phyloP scores from a whole-genome alignment of 2,888 invertebrate species.

The Zele albiditarsus region DNA sequence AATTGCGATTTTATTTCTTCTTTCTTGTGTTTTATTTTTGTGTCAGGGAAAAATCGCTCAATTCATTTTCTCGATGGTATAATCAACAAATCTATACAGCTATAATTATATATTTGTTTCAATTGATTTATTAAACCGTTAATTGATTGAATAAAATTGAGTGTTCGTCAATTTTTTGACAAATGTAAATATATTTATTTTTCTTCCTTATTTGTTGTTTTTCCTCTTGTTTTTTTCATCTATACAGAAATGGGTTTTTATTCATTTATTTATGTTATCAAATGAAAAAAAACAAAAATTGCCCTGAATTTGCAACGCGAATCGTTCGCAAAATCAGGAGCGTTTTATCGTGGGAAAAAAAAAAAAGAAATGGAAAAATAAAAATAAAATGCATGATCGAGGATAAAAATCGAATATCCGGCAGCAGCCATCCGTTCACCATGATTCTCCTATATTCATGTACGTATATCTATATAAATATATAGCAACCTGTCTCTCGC shows the following conservation, averaged over 20 bases:
- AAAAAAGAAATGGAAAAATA: not conserved
- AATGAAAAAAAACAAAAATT: not conserved
- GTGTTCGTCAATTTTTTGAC: not conserved
- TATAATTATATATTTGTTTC: not conserved
- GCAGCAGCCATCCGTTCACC: conserved; percentile 34
- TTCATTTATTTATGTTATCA: not conserved
- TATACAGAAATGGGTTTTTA: not conserved
- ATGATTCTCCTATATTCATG: conserved; percentile 8
- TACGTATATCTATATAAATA: not conserved
- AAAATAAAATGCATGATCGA: not conserved
- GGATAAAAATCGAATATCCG: conserved; percentile 41
- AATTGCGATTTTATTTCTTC: not conserved
- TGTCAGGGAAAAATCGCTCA: not conserved
- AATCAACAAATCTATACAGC: not conserved
- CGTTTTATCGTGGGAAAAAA: not conserved
- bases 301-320: not conserved
- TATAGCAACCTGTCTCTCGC: not conserved
- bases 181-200: not conserved
- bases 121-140: not conserved
- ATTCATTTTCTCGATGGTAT: not conserved
- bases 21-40: not conserved
- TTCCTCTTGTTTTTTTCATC: not conserved
- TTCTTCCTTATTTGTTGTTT: not conserved
- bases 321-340: not conserved
- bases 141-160: not conserved